These are phyloP conservation scores for Drosophila funebris DNA, from an alignment of 1,140 invertebrate genomes.

Conservation along the genomic window DNA sequence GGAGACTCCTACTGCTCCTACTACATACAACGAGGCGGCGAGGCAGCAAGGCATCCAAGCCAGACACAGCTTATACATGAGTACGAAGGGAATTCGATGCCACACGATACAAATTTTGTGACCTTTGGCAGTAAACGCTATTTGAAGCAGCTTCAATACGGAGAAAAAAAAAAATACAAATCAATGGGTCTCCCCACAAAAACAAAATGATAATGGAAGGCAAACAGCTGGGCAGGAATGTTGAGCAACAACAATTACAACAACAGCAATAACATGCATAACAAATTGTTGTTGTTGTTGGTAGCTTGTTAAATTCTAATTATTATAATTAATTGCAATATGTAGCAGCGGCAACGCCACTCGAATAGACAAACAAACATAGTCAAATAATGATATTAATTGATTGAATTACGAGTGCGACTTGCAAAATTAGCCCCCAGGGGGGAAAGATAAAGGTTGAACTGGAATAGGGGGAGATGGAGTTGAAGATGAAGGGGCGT, in stretches of 20 bases:
- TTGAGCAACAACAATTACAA: conserved; percentile 14
- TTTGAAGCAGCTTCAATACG: conserved; percentile 44
- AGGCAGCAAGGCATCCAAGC: neutral
- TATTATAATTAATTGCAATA: conserved; percentile 80
- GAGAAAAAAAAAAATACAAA: conserved; percentile 35
- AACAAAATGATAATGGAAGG: conserved; percentile 35
- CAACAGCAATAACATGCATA: conserved; percentile 16
- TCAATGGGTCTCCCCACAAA: conserved; percentile 15
- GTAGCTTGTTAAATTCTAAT: conserved; percentile 74
- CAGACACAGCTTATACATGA: neutral
- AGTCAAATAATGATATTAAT: conserved; percentile 78
- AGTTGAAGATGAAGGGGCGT: too few relatives aligned
- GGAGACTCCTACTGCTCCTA: neutral
- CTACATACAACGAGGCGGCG: neutral
- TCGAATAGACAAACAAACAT: conserved; percentile 58
- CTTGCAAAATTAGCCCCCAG: conserved; percentile 65
- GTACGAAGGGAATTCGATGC: conserved; percentile 37
- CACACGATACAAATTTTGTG: conserved; percentile 69
- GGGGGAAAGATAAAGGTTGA: neutral
- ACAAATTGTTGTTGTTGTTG: conserved; percentile 43
- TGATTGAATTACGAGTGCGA: conserved; percentile 72
- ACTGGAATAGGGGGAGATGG: neutral
- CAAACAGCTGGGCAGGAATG: conserved; percentile 45
- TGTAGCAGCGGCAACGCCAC: conserved; percentile 10
- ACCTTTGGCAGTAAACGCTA: conserved; percentile 53